Evolutionary conservation across 2,113 vertebrate species (phyloP).

Genomic region (Corydoras maculifer): DNA sequence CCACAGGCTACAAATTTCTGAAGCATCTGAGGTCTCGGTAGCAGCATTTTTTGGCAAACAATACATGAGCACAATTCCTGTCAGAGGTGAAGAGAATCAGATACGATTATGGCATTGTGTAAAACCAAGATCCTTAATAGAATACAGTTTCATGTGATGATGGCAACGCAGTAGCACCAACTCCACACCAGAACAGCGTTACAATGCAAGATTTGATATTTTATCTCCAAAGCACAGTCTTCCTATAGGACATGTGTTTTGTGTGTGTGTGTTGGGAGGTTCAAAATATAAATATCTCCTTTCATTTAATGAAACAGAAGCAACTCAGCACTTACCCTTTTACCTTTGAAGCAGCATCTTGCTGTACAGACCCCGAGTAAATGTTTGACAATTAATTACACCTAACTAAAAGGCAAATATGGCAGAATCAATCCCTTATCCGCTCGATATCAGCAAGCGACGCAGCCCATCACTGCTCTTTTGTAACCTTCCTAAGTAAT

Average conservation of each 20-base stretch:
- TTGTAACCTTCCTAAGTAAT: background rate
- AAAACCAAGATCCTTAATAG: too few relatives aligned
- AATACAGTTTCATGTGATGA: too few relatives aligned
- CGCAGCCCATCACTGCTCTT: conserved; percentile 9
- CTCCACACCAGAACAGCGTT: too few relatives aligned
- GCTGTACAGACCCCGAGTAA: conserved; percentile 1
- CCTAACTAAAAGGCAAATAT: background rate
- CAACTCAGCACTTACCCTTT: background rate
- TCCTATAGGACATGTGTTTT: background rate
- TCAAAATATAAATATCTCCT: background rate
- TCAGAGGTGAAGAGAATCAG: too few relatives aligned
- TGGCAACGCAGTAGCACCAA: too few relatives aligned
- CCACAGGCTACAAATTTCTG: too few relatives aligned
- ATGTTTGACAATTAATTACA: conserved; percentile 28
- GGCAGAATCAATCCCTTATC: conserved; percentile 6
- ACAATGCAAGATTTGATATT: too few relatives aligned
- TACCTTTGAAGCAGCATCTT: background rate
- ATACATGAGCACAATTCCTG: too few relatives aligned
- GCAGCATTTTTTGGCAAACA: too few relatives aligned
- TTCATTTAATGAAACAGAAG: background rate
- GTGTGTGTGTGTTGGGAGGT: background rate
- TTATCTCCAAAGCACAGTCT: too few relatives aligned
- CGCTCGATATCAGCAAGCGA: background rate
- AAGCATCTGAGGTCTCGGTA: too few relatives aligned
- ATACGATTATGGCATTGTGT: too few relatives aligned